A percentile compares a stretch with the other conserved stretches of the same genome.
Conservation (phyloP, 2,113 vertebrate species). For the Malurus elegans region DNA sequence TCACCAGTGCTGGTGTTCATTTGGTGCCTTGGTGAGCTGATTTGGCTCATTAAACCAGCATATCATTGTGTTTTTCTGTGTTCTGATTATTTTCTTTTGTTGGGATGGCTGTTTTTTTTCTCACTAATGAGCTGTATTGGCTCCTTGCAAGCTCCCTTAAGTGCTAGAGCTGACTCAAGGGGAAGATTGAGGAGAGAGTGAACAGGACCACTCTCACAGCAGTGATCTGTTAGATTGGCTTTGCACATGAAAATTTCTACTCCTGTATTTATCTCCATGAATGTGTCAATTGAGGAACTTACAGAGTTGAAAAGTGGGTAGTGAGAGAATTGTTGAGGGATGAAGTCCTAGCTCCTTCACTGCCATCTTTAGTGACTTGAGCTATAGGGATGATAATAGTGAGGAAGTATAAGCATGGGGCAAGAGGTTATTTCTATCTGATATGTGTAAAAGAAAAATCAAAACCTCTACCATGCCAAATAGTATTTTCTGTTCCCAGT, state of each 20-base stretch:
- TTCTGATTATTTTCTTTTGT: slow-evolving; percentile 1
- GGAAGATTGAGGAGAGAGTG: not conserved
- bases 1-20: not conserved
- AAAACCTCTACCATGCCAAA: not conserved
- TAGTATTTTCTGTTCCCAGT: not conserved
- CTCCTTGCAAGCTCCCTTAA: not conserved
- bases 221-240: not conserved
- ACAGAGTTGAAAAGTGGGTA: not conserved
- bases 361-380: not conserved
- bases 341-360: not conserved
- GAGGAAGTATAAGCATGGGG: not conserved
- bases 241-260: not conserved
- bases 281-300: not conserved
- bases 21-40: not conserved
- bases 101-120: not conserved
- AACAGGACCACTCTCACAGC: not conserved
- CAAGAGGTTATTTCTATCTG: not conserved
- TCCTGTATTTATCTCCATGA: not conserved
- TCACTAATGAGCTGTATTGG: not conserved
- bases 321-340: not conserved
- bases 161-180: not conserved
- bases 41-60: slow-evolving; percentile 15
- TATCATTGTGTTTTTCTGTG: not conserved
- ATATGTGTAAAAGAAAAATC: not conserved
- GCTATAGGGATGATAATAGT: not conserved